phyloP scores from a whole-genome alignment of 2,888 invertebrate genomes.

The Apeira syringaria region DNA sequence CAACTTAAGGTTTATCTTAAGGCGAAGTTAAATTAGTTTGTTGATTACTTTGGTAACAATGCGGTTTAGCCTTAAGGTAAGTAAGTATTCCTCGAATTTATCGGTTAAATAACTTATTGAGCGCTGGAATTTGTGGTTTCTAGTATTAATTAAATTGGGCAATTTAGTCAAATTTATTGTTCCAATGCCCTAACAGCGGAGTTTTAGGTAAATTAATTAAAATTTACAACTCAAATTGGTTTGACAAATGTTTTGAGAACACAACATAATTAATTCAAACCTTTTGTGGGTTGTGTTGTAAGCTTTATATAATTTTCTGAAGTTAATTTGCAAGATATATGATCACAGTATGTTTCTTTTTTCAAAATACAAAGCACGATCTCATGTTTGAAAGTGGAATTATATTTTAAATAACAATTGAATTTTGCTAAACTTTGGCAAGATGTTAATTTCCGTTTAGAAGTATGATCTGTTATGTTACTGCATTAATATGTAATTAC shows the following conservation, averaged over 20 bases:
- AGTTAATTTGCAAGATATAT: too few relatives aligned
- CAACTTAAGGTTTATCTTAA: slow-evolving; percentile 24
- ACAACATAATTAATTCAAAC: not conserved
- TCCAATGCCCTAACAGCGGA: slow-evolving; percentile 5
- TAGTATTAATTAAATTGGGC: slow-evolving; percentile 33
- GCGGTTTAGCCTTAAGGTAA: slow-evolving; percentile 32
- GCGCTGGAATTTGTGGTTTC: slow-evolving; percentile 46
- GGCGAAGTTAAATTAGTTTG: slow-evolving; percentile 32
- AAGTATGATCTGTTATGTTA: too few relatives aligned
- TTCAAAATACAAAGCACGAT: too few relatives aligned
- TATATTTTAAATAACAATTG: too few relatives aligned
- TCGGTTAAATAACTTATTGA: slow-evolving; percentile 44
- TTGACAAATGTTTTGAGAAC: slow-evolving; percentile 20
- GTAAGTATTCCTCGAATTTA: slow-evolving; percentile 48
- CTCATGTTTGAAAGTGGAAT: too few relatives aligned
- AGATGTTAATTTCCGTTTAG: too few relatives aligned
- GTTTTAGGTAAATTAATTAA: slow-evolving; percentile 26
- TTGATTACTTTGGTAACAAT: slow-evolving; percentile 35
- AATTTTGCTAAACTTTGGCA: too few relatives aligned
- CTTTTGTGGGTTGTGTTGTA: not conserved
- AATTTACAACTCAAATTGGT: slow-evolving; percentile 26
- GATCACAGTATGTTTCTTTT: too few relatives aligned
- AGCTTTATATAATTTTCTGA: slow-evolving; percentile 4
- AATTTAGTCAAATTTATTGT: slow-evolving; percentile 27
- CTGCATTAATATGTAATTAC: too few relatives aligned